Conservation (phyloP, 2,888 invertebrate species). For the Hirtodrosophila trivittata region DNA sequence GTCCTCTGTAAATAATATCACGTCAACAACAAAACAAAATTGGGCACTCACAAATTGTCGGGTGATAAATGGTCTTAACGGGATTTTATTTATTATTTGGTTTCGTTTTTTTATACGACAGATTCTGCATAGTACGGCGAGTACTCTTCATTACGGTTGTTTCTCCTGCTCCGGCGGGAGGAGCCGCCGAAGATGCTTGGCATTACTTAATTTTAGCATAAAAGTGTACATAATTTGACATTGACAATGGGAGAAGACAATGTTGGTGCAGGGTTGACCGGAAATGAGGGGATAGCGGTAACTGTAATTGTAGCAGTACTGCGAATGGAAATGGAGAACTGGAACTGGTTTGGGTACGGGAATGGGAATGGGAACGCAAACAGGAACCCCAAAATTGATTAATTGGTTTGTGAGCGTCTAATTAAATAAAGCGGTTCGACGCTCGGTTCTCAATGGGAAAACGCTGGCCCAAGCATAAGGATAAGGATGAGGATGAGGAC, state of each 20-base stretch:
- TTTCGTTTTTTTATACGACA: constrained; percentile 24
- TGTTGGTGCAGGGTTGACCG: constrained; percentile 32
- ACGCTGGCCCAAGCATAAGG: neutral
- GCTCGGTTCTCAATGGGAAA: constrained; percentile 26
- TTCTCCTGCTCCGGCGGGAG: constrained; percentile 27
- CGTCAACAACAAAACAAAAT: constrained; percentile 62
- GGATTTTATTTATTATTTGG: constrained; percentile 80
- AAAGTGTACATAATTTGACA: constrained; percentile 81
- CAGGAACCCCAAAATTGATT: constrained; percentile 75
- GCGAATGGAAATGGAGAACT: no score
- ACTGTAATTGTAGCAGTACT: neutral
- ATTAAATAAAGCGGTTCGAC: constrained; percentile 79
- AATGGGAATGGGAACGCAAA: constrained; percentile 2
- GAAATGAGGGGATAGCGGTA: constrained; percentile 18
- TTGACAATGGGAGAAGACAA: constrained; percentile 69
- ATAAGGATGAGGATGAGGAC: neutral
- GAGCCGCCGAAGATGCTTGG: constrained; percentile 25
- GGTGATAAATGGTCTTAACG: constrained; percentile 84
- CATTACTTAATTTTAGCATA: constrained; percentile 73
- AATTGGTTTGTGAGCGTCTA: constrained; percentile 83
- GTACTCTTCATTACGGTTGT: constrained; percentile 63
- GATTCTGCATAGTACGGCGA: no score
- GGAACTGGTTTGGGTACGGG: neutral
- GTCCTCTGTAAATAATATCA: constrained; percentile 77
- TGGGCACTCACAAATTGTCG: constrained; percentile 66